These are phyloP conservation scores for Pollenia amentaria DNA, from an alignment of 2,888 invertebrate species.

Conservation along the genomic window DNA sequence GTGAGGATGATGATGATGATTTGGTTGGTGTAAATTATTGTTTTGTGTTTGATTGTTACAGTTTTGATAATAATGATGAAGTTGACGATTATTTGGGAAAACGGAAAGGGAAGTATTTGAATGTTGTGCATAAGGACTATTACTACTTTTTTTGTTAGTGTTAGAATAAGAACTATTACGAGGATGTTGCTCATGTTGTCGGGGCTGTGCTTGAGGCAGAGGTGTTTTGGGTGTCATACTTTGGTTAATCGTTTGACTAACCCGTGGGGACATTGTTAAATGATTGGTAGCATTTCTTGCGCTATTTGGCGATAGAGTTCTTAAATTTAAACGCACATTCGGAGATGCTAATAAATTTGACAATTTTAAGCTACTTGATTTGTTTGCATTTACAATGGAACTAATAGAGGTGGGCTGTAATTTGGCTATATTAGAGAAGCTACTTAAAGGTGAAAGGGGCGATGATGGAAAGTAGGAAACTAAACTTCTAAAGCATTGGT, in stretches of 20 bases:
- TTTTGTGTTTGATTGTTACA: conserved; percentile 31
- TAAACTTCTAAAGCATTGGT: conserved; percentile 30
- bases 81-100: conserved; percentile 47
- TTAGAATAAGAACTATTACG: conserved; percentile 58
- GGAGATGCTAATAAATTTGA: conserved; percentile 61
- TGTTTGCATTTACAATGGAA: conserved; percentile 44
- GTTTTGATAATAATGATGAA: conserved; percentile 21
- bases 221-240: not conserved
- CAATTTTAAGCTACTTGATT: conserved; percentile 52
- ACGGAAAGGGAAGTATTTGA: conserved; percentile 49
- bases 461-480: conserved; percentile 13
- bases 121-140: conserved; percentile 61
- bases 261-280: conserved; percentile 21
- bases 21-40: conserved; percentile 1
- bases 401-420: conserved; percentile 44
- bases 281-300: conserved; percentile 13
- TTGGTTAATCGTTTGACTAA: conserved; percentile 13
- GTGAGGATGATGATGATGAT: conserved; percentile 51
- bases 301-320: conserved; percentile 25
- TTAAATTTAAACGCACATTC: conserved; percentile 53
- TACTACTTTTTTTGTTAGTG: conserved; percentile 41
- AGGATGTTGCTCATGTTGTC: conserved; percentile 55
- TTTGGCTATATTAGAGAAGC: conserved; percentile 50
- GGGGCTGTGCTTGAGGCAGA: conserved; percentile 1
- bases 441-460: conserved; percentile 49